Conservation (phyloP, 2,888 invertebrate genomes). For the Acanthosepion esculentum region DNA sequence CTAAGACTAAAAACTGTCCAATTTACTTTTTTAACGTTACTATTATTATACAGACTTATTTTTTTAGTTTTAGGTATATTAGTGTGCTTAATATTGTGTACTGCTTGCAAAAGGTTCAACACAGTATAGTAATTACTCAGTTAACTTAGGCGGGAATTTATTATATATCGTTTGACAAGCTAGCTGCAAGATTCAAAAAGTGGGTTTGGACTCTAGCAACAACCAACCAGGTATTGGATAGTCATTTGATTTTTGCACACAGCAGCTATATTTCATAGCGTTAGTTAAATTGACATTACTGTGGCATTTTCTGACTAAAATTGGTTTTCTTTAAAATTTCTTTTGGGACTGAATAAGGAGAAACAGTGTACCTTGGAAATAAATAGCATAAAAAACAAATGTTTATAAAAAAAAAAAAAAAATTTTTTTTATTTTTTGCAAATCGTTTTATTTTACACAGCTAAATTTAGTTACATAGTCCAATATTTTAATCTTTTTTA, state of each 20-base stretch:
- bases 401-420: no score
- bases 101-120: not conserved
- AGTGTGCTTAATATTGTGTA: not conserved
- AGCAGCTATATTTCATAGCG: not conserved
- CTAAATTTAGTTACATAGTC: no score
- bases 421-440: no score
- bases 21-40: not conserved
- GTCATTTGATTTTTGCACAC: not conserved
- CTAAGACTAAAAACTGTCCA: not conserved
- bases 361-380: no score
- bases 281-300: not conserved
- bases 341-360: no score
- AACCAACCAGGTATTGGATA: not conserved
- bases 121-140: not conserved
- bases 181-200: not conserved
- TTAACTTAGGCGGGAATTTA: not conserved
- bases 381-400: no score
- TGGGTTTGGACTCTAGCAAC: constrained; percentile 8
- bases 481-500: no score
- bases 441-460: no score
- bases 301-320: not conserved
- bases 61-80: not conserved
- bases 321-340: not conserved
- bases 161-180: not conserved
- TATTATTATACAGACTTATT: not conserved